Evolutionary conservation across 2,113 vertebrate genomes (phyloP).

Genomic region (Rynchops niger): DNA sequence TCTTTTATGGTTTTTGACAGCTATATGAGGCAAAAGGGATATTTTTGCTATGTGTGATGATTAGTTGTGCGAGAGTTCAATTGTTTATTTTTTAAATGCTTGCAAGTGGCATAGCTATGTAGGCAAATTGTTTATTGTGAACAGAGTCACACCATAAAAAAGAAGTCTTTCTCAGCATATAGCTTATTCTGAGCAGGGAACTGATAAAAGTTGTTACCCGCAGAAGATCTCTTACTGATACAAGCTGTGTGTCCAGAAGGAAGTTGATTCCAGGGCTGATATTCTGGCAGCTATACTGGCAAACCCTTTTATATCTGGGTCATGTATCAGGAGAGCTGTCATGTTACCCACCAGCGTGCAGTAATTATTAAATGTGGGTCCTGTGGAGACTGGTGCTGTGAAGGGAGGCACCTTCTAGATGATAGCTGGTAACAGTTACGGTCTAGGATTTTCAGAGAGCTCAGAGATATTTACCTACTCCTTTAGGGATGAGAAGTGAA

Average conservation of each 20-base stretch:
- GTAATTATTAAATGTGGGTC: not conserved
- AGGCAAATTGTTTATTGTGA: not conserved
- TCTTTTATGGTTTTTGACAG: not conserved
- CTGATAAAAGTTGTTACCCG: not conserved
- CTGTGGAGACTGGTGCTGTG: not conserved
- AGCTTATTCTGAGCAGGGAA: not conserved
- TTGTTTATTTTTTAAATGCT: not conserved
- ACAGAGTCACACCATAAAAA: not conserved
- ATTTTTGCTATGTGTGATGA: not conserved
- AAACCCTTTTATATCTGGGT: not conserved
- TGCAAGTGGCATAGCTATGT: not conserved
- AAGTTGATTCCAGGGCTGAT: not conserved
- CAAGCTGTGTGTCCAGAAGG: not conserved
- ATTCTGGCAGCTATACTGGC: not conserved
- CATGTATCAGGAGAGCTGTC: not conserved
- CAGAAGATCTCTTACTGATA: not conserved
- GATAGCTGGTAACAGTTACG: not conserved
- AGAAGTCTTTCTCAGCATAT: fast-evolving
- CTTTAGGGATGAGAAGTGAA: not conserved
- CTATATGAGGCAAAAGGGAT: not conserved
- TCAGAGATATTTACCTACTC: not conserved
- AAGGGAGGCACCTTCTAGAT: not conserved
- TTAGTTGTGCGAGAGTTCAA: not conserved
- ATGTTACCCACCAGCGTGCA: not conserved
- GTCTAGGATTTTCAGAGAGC: not conserved